A percentile compares a stretch with the other conserved stretches of the same genome.
phyloP scores from a whole-genome alignment of 2,888 invertebrate species.

The Drosophila prolongata region DNA sequence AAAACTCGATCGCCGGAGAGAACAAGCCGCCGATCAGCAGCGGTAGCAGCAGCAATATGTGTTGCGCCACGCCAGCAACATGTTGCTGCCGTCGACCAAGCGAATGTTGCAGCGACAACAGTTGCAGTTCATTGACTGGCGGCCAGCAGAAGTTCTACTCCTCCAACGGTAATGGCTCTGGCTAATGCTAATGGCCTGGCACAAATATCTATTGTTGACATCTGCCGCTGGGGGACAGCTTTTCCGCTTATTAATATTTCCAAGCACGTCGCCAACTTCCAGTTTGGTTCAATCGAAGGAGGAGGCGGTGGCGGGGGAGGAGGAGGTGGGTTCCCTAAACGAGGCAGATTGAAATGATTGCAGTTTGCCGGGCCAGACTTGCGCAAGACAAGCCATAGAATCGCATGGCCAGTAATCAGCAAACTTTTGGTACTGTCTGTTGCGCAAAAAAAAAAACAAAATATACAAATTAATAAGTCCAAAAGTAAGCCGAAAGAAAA shows the following conservation, averaged over 20 bases:
- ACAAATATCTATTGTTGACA: slow-evolving; percentile 61
- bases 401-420: slow-evolving; percentile 48
- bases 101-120: slow-evolving; percentile 42
- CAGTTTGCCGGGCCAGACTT: slow-evolving; percentile 52
- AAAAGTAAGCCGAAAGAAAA: slow-evolving; percentile 25
- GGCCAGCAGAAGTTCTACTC: slow-evolving; percentile 63
- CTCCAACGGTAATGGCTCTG: slow-evolving; percentile 65
- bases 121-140: slow-evolving; percentile 67
- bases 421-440: slow-evolving; percentile 49
- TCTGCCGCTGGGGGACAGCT: slow-evolving; percentile 56
- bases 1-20: slow-evolving; percentile 75
- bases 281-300: slow-evolving; percentile 6
- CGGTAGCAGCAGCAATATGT: slow-evolving; percentile 4
- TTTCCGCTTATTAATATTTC: slow-evolving; percentile 77
- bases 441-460: slow-evolving; percentile 10
- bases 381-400: slow-evolving; percentile 64
- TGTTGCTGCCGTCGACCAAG: slow-evolving; percentile 17
- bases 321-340: slow-evolving; percentile 7
- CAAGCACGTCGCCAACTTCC: slow-evolving; percentile 59
- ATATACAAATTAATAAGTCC: slow-evolving; percentile 17
- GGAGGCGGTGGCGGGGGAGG: slow-evolving; percentile 20
- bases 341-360: slow-evolving; percentile 57
- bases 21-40: slow-evolving; percentile 55
- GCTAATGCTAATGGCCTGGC: slow-evolving; percentile 54
- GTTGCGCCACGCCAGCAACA: slow-evolving; percentile 27